Evolutionary conservation across 1,140 invertebrate species (phyloP), one percentile per base, ranked within the genome.

Genomic region (Papilio machaon): DNA sequence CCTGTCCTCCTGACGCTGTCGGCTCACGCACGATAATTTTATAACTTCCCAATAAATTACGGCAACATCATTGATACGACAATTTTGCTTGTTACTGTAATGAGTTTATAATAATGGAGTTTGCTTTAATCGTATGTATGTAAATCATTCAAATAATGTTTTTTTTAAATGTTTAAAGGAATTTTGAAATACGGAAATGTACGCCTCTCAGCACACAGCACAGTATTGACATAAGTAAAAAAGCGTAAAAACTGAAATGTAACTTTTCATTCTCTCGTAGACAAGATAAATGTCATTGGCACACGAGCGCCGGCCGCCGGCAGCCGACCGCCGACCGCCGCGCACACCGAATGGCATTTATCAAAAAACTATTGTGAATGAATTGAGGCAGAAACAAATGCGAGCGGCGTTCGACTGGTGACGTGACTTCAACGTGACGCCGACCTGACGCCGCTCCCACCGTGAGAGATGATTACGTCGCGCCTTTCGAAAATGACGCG

Each of bases 271-370:
- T 52, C 15, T 17, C n/a, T 58, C 54, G 54, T 58, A 58, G 17
- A 58, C 17, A n/a, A 58, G 54, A 58, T 58, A 58, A n/a, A 58
- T 58, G 54, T 58, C 54, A 58, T 58, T 58, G 17, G n/a, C n/a
- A 52, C 54, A 58, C 6, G n/a, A 58, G 54, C 54, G 54, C n/a
- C 52, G 52, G n/a, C n/a, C n/a, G n/a, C n/a, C n/a, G n/a, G n/a
- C n/a, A n/a, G n/a, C n/a, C 2, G 38, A 38, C 38, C 38, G 38
- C 38, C 4, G 38, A 3, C 38, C 38, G n/a, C 49, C 49, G 49
- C n/a, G 54, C 54, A 17, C n/a, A 58, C 54, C 17, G 6, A 58
- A 19, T 58, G 17, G n/a, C 54, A 58, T 58, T 58, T 58, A 58
- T 58, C 54, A 58, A n/a, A 58, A 58, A 58, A 58, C 54, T 19